Evolutionary conservation across 2,888 invertebrate species (phyloP), one percentile per base, ranked within the genome.

Genomic region (Scaptomyza tumidula): DNA sequence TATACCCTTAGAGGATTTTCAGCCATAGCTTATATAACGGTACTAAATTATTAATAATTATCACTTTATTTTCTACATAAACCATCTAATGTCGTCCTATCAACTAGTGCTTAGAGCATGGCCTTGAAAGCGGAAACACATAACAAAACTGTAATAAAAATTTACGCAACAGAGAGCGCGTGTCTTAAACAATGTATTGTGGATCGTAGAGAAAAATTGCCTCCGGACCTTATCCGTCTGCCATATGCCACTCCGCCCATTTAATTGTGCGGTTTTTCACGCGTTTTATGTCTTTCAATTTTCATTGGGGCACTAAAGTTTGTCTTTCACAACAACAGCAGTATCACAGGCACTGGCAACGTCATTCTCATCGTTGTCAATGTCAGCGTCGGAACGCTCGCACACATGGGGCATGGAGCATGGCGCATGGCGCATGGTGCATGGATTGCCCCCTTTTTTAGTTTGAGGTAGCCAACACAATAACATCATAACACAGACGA

Each of bases 251-350:
- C 62, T 58, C 55, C 65, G 50, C 46, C 46, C 67, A 72, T 74
- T 71, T 85, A 74, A 81, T 82, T 85, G 82, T 76, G 76, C 66
- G 77, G 83, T 76, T 85, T 80, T 76, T 79, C 72, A 76, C 69
- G 69, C 69, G 70, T 70, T 86, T 83, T 80, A 77, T 82, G 82
- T 59, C 71, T 71, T 83, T 81, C 61, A 73, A 86, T 84, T 82
- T 82, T 75, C 81, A 86, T 80, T 86, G 69, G 54, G 68, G 69
- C 66, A 75, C 71, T 80, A 75, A 86, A 80, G 81, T 67, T 69
- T 64, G 60, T 64, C 74, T 56, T 48, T 60, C 54, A 49, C 53
- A 61, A 59, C 62, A 41, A 10, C 16, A 24, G 4, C 16, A 24
- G 2, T 24, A 5, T 24, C 24, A 24, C 24, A 24, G 24, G 24